A percentile compares a stretch with the other conserved stretches of the same genome.
These are phyloP conservation scores for Sciurus niger DNA, from an alignment of 2,113 vertebrate species.

Conservation along the genomic window DNA sequence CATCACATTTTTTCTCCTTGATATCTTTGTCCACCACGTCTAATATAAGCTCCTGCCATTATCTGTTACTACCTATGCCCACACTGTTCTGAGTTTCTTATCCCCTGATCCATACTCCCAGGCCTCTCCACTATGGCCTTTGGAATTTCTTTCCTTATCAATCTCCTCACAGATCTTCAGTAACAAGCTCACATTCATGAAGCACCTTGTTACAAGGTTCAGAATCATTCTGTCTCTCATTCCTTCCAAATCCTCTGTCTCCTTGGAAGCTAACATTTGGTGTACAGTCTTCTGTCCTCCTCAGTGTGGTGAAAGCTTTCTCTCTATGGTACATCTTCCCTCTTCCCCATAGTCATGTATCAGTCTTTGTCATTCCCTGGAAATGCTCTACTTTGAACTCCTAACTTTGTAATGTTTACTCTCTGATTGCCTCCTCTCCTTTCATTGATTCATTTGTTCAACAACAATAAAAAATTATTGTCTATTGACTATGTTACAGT, in stretches of 20 bases:
- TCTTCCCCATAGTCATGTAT: background rate
- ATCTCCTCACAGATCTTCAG: background rate
- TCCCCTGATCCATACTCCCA: background rate
- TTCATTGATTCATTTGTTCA: background rate
- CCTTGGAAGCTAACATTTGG: background rate
- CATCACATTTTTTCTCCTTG: background rate
- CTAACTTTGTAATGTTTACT: background rate
- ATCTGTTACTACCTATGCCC: background rate
- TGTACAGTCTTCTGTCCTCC: background rate
- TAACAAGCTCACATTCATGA: background rate
- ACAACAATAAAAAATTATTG: background rate
- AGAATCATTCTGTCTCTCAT: background rate
- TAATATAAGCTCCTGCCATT: background rate
- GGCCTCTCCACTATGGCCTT: background rate
- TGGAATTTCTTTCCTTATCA: background rate
- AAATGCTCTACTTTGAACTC: background rate
- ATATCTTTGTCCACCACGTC: background rate
- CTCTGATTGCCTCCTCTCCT: background rate
- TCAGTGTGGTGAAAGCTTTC: background rate
- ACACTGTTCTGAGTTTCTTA: background rate
- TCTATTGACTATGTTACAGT: background rate
- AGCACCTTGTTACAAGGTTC: background rate
- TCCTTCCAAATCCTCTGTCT: background rate
- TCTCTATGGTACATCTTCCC: background rate
- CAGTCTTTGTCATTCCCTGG: background rate